Evolutionary conservation across 2,113 vertebrate genomes (phyloP).

Genomic region (Sus scrofa): DNA sequence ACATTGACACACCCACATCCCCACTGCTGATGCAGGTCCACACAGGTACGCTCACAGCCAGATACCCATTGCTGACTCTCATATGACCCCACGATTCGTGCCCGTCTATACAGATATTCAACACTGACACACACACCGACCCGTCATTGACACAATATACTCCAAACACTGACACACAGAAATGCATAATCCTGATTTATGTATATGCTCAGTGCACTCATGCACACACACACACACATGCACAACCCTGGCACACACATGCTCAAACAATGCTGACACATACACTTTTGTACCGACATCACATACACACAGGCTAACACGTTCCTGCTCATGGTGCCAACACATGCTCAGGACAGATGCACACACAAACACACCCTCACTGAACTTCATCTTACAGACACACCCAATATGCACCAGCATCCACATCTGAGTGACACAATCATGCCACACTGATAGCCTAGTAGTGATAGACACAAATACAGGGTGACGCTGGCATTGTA

Average conservation of each 20-base stretch:
- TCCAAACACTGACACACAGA: neutral
- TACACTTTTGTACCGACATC: neutral
- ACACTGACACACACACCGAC: neutral
- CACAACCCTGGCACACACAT: no score
- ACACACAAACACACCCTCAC: neutral
- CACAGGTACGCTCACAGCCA: neutral
- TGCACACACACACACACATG: neutral
- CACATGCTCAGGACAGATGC: no score
- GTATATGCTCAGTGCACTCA: fast-evolving
- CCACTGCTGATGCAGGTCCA: neutral
- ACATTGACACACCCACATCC: neutral
- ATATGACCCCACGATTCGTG: fast-evolving
- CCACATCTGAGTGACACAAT: fast-evolving
- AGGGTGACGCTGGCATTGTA: fast-evolving
- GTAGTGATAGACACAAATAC: no score
- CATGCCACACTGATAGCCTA: fast-evolving
- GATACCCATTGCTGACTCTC: neutral
- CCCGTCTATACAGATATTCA: neutral
- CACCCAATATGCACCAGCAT: fast-evolving
- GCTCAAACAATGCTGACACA: fast-evolving
- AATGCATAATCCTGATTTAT: neutral
- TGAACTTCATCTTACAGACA: neutral
- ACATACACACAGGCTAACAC: neutral
- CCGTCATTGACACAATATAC: neutral
- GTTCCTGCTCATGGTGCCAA: no score